These are phyloP conservation scores for Monarcha castaneiventris DNA, from an alignment of 2,113 vertebrate species.

Conservation along the genomic window DNA sequence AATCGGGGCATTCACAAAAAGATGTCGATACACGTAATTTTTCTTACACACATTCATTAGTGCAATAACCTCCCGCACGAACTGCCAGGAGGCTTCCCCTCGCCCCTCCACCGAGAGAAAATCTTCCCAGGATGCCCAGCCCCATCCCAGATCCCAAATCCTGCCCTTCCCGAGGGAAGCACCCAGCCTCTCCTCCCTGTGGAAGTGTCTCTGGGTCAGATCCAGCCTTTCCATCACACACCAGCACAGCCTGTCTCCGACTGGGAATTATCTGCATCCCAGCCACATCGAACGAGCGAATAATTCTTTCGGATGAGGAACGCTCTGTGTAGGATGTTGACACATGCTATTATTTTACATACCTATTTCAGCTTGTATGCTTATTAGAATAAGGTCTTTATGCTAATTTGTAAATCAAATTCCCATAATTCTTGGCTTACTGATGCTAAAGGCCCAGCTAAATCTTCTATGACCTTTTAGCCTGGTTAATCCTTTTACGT, in stretches of 20 bases:
- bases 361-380: conserved; percentile 43
- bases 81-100: not conserved
- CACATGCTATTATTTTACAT: conserved; percentile 39
- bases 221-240: not conserved
- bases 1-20: conserved; percentile 30
- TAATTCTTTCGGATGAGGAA: not conserved
- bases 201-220: not conserved
- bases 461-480: conserved; percentile 66
- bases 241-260: not conserved
- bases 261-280: not conserved
- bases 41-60: conserved; percentile 37
- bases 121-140: accelerated
- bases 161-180: not conserved
- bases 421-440: conserved; percentile 68
- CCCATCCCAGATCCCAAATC: accelerated
- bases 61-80: not conserved
- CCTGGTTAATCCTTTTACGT: conserved; percentile 43
- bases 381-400: conserved; percentile 64
- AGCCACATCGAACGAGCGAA: not conserved
- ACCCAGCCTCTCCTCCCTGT: no score
- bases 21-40: conserved; percentile 17
- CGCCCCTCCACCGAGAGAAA: accelerated
- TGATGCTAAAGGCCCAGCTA: conserved; percentile 57
- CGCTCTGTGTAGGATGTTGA: not conserved
- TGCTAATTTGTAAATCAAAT: conserved; percentile 68